Conservation (phyloP, 2,888 invertebrate genomes). For the Cataglyphis rosenhaueri region DNA sequence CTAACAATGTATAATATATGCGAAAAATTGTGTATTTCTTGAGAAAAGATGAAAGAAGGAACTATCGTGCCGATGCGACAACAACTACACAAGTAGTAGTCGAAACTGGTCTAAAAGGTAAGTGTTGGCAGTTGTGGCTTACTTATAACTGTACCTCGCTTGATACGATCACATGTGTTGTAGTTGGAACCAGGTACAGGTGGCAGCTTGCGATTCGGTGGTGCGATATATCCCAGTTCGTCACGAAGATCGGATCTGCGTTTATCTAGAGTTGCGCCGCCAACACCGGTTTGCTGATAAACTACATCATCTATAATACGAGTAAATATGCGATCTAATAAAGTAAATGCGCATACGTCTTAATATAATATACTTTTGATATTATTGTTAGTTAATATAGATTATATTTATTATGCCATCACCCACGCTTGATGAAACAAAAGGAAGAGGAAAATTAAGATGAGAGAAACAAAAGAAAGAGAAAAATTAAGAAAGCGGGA, state of each 20-base stretch:
- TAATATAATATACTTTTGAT: constrained; percentile 32
- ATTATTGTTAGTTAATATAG: constrained; percentile 24
- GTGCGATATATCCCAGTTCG: constrained; percentile 96
- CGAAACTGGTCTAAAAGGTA: constrained; percentile 77
- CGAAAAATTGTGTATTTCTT: constrained; percentile 54
- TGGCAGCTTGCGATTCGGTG: constrained; percentile 96
- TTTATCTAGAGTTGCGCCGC: constrained; percentile 92
- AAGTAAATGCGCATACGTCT: background rate
- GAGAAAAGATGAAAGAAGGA: constrained; percentile 67
- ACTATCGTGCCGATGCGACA: constrained; percentile 83
- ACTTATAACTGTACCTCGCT: constrained; percentile 97
- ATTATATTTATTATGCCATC: constrained; percentile 50
- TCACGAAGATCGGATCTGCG: constrained; percentile 93
- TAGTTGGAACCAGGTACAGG: constrained; percentile 97
- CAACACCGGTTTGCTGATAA: constrained; percentile 93
- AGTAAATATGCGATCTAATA: background rate
- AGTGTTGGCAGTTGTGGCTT: constrained; percentile 87
- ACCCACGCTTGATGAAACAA: constrained; percentile 57
- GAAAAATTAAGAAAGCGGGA: constrained; percentile 4
- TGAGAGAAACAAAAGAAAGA: background rate
- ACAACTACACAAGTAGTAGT: constrained; percentile 77
- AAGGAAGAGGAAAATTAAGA: constrained; percentile 31
- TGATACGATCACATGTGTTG: constrained; percentile 97
- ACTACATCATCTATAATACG: constrained; percentile 92
- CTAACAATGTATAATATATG: constrained; percentile 58